phyloP scores from a whole-genome alignment of 2,797 vertebrate species.

The Muscicapa comitata region DNA sequence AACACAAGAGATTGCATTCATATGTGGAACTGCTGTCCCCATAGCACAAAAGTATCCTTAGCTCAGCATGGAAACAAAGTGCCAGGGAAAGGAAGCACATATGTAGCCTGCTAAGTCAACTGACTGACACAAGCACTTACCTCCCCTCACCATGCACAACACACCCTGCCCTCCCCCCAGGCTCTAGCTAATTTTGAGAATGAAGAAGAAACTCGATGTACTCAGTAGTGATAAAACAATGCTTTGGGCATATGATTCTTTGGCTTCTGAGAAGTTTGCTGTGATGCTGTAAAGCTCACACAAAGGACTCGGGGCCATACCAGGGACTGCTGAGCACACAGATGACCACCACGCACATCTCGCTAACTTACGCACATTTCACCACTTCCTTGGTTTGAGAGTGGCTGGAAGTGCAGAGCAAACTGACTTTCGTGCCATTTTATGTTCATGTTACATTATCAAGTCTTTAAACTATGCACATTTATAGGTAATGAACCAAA shows the following conservation, averaged over 20 bases:
- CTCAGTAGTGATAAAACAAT: not conserved
- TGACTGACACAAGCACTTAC: not conserved
- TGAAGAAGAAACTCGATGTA: not conserved
- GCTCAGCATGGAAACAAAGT: not conserved
- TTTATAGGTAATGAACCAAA: not conserved
- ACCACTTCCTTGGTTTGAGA: not conserved
- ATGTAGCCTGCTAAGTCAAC: not conserved
- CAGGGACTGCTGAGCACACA: not conserved
- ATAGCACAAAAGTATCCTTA: not conserved
- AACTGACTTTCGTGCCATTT: not conserved
- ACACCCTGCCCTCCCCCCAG: not conserved
- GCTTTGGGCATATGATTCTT: not conserved
- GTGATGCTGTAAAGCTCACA: not conserved
- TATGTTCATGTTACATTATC: not conserved
- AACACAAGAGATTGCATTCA: fast-evolving
- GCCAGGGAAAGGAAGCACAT: not conserved
- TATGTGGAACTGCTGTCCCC: not conserved
- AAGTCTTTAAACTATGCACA: constrained; percentile 38
- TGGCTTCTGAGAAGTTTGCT: not conserved
- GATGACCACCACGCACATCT: not conserved
- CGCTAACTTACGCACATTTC: not conserved
- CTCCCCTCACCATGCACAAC: fast-evolving
- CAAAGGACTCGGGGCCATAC: not conserved
- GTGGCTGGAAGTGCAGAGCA: not conserved
- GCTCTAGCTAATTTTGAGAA: not conserved